Percentiles rank a stretch among this genome's conserved stretches.
phyloP scores from a whole-genome alignment of 2,113 vertebrate genomes.

The Panurus biarmicus region DNA sequence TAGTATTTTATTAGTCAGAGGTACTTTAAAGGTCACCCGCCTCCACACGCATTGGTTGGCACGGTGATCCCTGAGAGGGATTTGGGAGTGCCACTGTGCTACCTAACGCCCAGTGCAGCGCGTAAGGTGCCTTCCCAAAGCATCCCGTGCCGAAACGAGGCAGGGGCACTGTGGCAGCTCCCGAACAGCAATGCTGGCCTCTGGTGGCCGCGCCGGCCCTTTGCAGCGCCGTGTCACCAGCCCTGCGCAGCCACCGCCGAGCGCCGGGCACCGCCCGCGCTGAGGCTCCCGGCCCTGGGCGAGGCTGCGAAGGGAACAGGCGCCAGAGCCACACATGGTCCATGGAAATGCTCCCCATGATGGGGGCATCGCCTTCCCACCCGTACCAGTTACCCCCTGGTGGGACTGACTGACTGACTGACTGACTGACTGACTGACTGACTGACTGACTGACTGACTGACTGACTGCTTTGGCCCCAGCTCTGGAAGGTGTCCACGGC shows the following conservation, averaged over 20 bases:
- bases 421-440: not conserved
- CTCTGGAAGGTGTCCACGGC: not conserved
- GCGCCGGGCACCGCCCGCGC: not conserved
- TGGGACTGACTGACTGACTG: not conserved
- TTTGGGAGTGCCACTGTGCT: not conserved
- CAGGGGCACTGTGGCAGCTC: accelerated
- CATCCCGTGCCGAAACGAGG: not conserved
- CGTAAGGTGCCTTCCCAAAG: not conserved
- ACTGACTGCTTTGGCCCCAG: not conserved
- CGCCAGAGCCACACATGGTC: accelerated
- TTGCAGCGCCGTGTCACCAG: not conserved
- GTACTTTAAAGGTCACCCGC: not conserved
- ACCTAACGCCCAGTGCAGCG: accelerated
- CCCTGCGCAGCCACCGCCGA: accelerated
- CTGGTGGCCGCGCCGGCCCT: not conserved
- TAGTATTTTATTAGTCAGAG: not conserved
- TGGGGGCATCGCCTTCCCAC: not conserved
- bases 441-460: not conserved
- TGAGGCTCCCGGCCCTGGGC: not conserved
- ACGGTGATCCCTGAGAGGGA: not conserved
- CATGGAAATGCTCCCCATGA: not conserved
- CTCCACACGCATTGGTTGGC: not conserved
- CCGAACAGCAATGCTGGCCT: constrained; percentile 41
- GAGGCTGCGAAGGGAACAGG: accelerated
- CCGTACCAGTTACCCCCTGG: not conserved